These are phyloP conservation scores for Drosophila mayri DNA, from an alignment of 1,140 invertebrate species.

Conservation along the genomic window DNA sequence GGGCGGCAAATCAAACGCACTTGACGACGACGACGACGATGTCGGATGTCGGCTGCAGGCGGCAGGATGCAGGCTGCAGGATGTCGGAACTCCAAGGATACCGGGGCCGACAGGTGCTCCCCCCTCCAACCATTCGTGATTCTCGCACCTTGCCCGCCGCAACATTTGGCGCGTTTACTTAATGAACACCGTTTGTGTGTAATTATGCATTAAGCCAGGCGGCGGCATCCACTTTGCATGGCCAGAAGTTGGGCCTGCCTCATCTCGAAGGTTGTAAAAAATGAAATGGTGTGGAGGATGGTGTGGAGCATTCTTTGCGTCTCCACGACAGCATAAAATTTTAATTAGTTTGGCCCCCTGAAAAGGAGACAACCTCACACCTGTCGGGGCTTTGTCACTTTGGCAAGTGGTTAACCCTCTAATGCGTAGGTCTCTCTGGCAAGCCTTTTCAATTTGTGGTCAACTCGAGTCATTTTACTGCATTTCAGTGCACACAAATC, in stretches of 20 bases:
- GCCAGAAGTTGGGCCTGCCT: conserved; percentile 29
- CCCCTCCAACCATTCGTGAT: conserved; percentile 36
- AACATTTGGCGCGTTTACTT: conserved; percentile 76
- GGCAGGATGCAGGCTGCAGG: conserved; percentile 10
- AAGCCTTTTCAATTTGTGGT: conserved; percentile 50
- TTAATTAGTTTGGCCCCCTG: conserved; percentile 69
- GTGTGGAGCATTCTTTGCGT: conserved; percentile 57
- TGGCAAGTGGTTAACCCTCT: conserved; percentile 17
- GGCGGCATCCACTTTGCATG: conserved; percentile 45
- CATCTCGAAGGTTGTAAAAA: conserved; percentile 18
- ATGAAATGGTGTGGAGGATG: not conserved
- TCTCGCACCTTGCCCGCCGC: conserved; percentile 57
- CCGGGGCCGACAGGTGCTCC: conserved; percentile 9
- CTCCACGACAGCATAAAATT: conserved; percentile 70
- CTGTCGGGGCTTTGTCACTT: conserved; percentile 15
- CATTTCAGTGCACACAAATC: not conserved
- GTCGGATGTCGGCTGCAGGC: conserved; percentile 33
- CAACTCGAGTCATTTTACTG: conserved; percentile 41
- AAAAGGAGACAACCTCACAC: conserved; percentile 31
- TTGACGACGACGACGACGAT: conserved; percentile 46
- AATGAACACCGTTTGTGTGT: conserved; percentile 81
- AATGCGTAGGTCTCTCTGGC: conserved; percentile 8
- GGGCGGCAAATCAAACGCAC: conserved; percentile 82
- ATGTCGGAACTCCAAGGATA: conserved; percentile 37
- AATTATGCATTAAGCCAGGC: conserved; percentile 78